Base-by-base conservation (phyloP, 2,113 vertebrate species). In the Propithecus coquereli region DNA sequence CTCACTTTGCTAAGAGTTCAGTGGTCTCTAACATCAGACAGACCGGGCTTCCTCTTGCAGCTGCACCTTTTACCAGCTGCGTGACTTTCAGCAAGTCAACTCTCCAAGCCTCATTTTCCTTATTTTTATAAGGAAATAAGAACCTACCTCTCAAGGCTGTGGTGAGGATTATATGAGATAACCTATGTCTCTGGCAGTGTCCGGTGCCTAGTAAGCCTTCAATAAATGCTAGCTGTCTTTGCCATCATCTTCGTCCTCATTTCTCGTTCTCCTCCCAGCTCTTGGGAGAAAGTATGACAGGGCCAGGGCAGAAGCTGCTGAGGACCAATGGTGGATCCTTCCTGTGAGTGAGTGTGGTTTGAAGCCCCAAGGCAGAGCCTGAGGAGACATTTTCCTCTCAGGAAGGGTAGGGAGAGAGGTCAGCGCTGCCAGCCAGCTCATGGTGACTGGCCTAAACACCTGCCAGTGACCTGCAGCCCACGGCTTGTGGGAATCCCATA, bases 71-170 rank as follows among this genome's bases (percentile, higher is more conserved):
- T 82, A 84, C 13, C 27, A 82, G 68, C 68, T 83, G 16, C 37
- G 45, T 83, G 79, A 82, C 90, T 93, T 96, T 83, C n/a, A 61
- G 43, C 47, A 96, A 89, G 73, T 94, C 43, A 82, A 82, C 66
- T 85, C 89, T 77, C 27, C 23, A n/a, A 92, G 40, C 52, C 47
- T 85, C 80, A 59, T 10, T 87, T 84, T 76, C 84, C 50, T 66
- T 63, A 61, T 54, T 70, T 93, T 90, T 77, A 68, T n/a, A n/a
- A n/a, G n/a, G n/a, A n/a, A 43, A 34, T 71, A 85, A 86, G 40
- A 65, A 66, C 65, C 30, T 54, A 47, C 30, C 22, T 43, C 40
- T 14, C 54, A 80, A 96, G 23, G 70, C 59, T 63, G 63, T 71
- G 27, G 18, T 57, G 80, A 96, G 32, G 80, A 83, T 4, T 80